phyloP scores from a whole-genome alignment of 2,797 vertebrate genomes.

The Chrysocyon brachyurus region DNA sequence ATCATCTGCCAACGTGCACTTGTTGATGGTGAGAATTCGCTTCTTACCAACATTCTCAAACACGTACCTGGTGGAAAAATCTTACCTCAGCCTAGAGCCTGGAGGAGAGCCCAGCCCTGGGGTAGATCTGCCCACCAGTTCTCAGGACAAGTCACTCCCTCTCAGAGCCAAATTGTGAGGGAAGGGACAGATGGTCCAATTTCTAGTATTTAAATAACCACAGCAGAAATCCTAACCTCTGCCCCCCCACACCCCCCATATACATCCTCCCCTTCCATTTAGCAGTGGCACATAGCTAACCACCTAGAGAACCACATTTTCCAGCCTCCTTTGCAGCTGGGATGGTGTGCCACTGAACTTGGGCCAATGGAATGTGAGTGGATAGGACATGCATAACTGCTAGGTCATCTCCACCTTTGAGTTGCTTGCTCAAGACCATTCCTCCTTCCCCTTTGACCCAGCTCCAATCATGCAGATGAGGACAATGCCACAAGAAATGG shows the following conservation, averaged over 20 bases:
- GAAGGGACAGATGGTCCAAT: not conserved
- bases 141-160: not conserved
- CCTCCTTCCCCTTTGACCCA: not conserved
- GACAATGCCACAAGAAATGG: not conserved
- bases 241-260: rapidly evolving
- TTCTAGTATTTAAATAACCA: not conserved
- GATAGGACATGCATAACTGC: not conserved
- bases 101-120: not conserved
- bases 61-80: constrained; percentile 89
- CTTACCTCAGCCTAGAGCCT: not conserved
- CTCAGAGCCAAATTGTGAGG: not conserved
- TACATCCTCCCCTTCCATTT: not conserved
- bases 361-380: not conserved
- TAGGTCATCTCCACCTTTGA: not conserved
- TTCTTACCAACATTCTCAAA: constrained; percentile 95
- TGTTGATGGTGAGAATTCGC: constrained; percentile 95
- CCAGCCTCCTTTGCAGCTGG: constrained; percentile 7
- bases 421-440: not conserved
- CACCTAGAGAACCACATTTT: not conserved
- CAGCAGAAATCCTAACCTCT: not conserved
- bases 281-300: not conserved
- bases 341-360: rapidly evolving
- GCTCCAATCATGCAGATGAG: not conserved
- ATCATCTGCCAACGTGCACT: constrained; percentile 95
- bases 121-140: not conserved